Evolutionary conservation across 2,797 vertebrate genomes (phyloP), one percentile per base, ranked within the genome.

Genomic region (Vireo griseus): DNA sequence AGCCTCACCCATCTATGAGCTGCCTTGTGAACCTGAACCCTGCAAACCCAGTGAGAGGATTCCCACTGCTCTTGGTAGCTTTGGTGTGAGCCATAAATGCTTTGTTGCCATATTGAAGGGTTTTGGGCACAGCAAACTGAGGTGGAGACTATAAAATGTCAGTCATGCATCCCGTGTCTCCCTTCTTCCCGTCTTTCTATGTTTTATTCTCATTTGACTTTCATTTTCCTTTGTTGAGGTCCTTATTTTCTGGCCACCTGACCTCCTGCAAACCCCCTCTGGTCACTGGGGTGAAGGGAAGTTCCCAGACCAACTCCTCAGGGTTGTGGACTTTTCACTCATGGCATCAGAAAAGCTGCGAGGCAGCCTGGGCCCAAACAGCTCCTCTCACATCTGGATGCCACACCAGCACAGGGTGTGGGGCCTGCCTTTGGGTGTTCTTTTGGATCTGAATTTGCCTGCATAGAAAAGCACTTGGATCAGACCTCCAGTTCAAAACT

Each of bases 1-100:
- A n/a, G n/a, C n/a, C n/a, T n/a, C n/a, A 61, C 31, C 13, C 9
- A 7, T 11, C 1, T 9, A 0, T 13, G 28, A 0, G 3, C 62
- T 92, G 72, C 35, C 45, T 28, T 12, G 45, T 62, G 59, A 74
- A 48, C 48, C 71, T 52, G 48, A 52, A 15, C 45, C n/a, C 40
- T 59, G 25, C 52, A 48, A n/a, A 45, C 15, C 16, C 84, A 22
- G 40, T 16, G 42, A 67, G 72, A 35, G 40, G 21, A 15, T 76
- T 91, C n/a, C 61, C n/a, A 5, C 39, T 61, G 40, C 57, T 69
- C 31, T 52, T 33, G 22, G 48, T 80, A 63, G 69, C 39, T 93
- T 75, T 73, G 48, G 28, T 76, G 63, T 28, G 47, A 31, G 13
- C 20, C 77, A 1, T n/a, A 67, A 69, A 44, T 52, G 44, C 22